Evolutionary conservation across 2,113 vertebrate genomes (phyloP).

Genomic region (Jaculus jaculus): DNA sequence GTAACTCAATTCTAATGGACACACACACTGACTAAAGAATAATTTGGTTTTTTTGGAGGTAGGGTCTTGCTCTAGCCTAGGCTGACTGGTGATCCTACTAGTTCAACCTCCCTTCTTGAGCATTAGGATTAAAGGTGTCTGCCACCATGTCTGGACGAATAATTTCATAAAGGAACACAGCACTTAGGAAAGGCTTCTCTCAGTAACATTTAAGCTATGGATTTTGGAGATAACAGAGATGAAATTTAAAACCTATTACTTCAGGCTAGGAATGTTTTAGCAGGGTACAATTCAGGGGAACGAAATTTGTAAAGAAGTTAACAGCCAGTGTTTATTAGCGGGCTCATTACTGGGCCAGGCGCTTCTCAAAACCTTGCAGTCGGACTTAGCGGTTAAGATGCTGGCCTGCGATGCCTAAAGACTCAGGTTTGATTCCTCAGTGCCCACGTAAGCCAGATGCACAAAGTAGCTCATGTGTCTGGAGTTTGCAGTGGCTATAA

Average conservation of each 20-base stretch:
- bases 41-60: neutral
- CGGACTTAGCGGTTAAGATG: neutral
- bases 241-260: conserved; percentile 26
- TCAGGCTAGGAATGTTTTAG: neutral
- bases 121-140: too few relatives aligned
- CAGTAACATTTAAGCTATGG: neutral
- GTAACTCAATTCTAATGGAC: neutral
- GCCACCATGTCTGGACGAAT: too few relatives aligned
- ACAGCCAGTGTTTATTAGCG: neutral
- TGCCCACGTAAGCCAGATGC: too few relatives aligned
- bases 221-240: neutral
- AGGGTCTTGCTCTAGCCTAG: too few relatives aligned
- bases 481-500: too few relatives aligned
- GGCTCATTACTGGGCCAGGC: neutral
- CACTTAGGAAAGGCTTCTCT: conserved; percentile 28
- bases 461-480: too few relatives aligned
- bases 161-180: neutral
- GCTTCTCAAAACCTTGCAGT: neutral
- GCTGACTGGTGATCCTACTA: too few relatives aligned
- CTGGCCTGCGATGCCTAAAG: too few relatives aligned
- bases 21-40: neutral
- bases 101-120: too few relatives aligned
- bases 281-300: neutral
- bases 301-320: neutral
- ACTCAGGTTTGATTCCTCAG: too few relatives aligned